Evolutionary conservation across 2,113 vertebrate species (phyloP), one percentile per base, ranked within the genome.

Genomic region (Jacana jacana): DNA sequence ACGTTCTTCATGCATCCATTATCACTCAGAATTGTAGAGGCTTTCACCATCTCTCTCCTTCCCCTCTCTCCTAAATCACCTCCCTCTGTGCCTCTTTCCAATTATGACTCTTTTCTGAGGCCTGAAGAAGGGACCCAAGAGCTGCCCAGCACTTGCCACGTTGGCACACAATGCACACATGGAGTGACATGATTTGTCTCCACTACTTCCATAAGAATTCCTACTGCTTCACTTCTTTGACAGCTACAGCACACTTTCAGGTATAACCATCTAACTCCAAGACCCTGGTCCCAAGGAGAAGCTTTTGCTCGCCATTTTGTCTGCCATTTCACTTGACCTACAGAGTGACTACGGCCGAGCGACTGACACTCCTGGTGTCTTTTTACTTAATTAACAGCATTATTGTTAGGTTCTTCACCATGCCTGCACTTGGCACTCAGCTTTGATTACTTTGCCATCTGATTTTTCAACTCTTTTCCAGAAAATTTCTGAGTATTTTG

Each of bases 321-420:
- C 72, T 30, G 25, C 33, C 33, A 17, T 64, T 68, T 79, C 76
- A 60, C 46, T 81, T 73, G 37, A 73, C 58, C 66, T 44, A 46
- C 37, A 77, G 10, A 58, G 55, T 11, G n/a, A n/a, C 65, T 49
- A 76, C 0, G 0, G 27, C 5, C 55, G 81, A 83, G 39, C 0
- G 1, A 75, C 0, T 75, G 60, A 66, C 20, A 30, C 52, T 73
- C 58, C 30, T 49, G 22, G 9, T 76, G 7, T 27, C 72, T 37
- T 76, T 88, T 39, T 44, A n/a, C 69, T 49, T 44, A 69, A 48
- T 89, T 64, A 48, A 20, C 55, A 87, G 58, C 8, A 31, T 79
- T 60, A 28, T n/a, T 46, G 23, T 7, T 35, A 64, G 20, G 27
- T n/a, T 86, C 25, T 72, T 73, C 40, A 63, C 9, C 37, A 61